A percentile compares a stretch with the other conserved stretches of the same genome.
These are phyloP conservation scores for Ciconia stormi DNA, from an alignment of 2,113 vertebrate genomes.

Conservation along the genomic window DNA sequence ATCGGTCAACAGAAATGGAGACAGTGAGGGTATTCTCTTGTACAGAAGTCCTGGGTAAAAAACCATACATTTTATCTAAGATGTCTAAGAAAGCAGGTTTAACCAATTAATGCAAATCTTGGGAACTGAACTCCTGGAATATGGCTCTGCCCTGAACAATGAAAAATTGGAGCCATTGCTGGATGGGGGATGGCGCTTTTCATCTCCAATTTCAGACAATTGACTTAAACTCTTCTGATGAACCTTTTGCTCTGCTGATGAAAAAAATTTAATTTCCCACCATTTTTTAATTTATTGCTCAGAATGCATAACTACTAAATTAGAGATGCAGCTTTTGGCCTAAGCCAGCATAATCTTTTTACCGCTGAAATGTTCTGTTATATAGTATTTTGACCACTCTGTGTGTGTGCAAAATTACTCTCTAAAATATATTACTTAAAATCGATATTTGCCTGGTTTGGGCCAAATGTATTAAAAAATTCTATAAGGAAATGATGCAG, in stretches of 20 bases:
- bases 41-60: not conserved
- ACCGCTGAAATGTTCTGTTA: not conserved
- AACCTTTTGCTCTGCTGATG: not conserved
- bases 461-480: not conserved
- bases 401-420: not conserved
- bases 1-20: not conserved
- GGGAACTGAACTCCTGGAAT: not conserved
- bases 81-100: not conserved
- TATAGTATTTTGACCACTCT: not conserved
- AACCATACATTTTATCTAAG: not conserved
- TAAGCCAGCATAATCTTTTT: constrained; percentile 20
- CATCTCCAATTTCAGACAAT: not conserved
- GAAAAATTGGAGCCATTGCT: not conserved
- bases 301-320: not conserved
- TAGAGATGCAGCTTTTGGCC: not conserved
- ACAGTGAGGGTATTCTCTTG: not conserved
- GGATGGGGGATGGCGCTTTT: not conserved
- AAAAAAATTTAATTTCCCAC: not conserved
- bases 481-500: not conserved
- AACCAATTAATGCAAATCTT: not conserved
- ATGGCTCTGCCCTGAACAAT: not conserved
- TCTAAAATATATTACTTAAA: not conserved
- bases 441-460: not conserved
- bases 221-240: not conserved
- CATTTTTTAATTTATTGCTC: not conserved